A percentile compares a stretch with the other conserved stretches of the same genome.
Conservation (phyloP, 2,797 vertebrate species). For the Decapterus maruadsi region DNA sequence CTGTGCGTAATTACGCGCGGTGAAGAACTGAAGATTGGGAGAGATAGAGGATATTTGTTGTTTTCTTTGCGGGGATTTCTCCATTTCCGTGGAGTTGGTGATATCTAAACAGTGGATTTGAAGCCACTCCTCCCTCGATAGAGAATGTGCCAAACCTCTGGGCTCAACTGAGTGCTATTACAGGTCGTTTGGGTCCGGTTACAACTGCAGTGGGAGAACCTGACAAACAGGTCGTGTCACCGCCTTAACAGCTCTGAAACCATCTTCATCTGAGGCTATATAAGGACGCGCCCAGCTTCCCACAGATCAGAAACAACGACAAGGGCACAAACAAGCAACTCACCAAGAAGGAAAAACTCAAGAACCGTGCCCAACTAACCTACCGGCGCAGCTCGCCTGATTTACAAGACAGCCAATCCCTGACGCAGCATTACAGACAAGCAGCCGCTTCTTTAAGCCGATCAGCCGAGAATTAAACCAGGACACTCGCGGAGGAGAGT, state of each 20-base stretch:
- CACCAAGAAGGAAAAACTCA: background rate
- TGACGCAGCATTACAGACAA: constrained; percentile 27
- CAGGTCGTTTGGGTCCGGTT: constrained; percentile 73
- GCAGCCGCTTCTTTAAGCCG: constrained; percentile 51
- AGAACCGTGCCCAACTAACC: constrained; percentile 8
- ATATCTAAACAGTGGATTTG: constrained; percentile 13
- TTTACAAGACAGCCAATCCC: constrained; percentile 48
- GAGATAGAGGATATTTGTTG: background rate
- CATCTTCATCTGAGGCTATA: constrained; percentile 13
- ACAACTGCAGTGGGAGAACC: constrained; percentile 48
- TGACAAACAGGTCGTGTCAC: constrained; percentile 75
- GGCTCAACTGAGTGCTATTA: constrained; percentile 49
- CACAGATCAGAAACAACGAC: constrained; percentile 3
- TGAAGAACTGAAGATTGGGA: background rate
- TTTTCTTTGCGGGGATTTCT: background rate
- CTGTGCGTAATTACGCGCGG: constrained; percentile 29
- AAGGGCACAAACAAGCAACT: constrained; percentile 9
- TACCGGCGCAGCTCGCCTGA: constrained; percentile 29
- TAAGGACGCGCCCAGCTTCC: constrained; percentile 13
- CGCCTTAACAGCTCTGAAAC: constrained; percentile 59
- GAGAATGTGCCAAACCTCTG: constrained; percentile 6
- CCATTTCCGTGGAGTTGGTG: background rate
- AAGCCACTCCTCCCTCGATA: constrained; percentile 43
- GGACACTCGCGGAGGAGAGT: constrained; percentile 8
- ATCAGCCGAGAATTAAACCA: constrained; percentile 57